Percentiles rank a stretch among this genome's conserved stretches.
These are phyloP conservation scores for Cephalopachus bancanus DNA, from an alignment of 2,797 vertebrate species.

Conservation along the genomic window DNA sequence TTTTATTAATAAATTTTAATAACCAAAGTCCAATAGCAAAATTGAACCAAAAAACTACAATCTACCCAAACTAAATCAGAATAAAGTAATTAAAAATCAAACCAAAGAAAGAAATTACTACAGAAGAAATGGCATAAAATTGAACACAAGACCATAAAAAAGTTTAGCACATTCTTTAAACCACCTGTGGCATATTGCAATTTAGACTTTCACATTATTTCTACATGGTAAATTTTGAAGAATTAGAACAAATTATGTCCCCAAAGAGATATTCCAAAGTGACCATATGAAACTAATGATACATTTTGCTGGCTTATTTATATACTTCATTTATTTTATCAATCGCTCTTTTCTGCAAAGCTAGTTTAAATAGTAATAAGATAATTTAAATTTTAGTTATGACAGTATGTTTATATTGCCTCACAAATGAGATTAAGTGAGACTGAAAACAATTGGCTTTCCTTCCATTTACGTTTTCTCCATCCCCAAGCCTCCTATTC, in stretches of 20 bases:
- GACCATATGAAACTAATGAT: background rate
- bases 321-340: background rate
- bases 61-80: background rate
- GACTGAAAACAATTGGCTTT: background rate
- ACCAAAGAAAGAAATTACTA: background rate
- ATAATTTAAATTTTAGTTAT: background rate
- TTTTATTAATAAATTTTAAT: slow-evolving; percentile 14
- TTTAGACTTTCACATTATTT: slow-evolving; percentile 17
- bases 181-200: background rate
- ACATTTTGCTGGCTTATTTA: background rate
- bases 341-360: background rate
- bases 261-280: background rate
- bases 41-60: background rate
- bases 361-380: background rate
- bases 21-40: background rate
- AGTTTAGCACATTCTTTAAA: background rate
- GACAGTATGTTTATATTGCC: background rate
- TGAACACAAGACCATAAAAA: background rate
- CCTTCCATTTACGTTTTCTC: background rate
- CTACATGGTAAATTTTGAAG: background rate
- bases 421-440: background rate
- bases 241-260: background rate
- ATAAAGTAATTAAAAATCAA: background rate
- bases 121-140: background rate
- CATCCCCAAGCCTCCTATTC: background rate